phyloP scores from a whole-genome alignment of 2,113 vertebrate species.

The Girardinichthys multiradiatus region DNA sequence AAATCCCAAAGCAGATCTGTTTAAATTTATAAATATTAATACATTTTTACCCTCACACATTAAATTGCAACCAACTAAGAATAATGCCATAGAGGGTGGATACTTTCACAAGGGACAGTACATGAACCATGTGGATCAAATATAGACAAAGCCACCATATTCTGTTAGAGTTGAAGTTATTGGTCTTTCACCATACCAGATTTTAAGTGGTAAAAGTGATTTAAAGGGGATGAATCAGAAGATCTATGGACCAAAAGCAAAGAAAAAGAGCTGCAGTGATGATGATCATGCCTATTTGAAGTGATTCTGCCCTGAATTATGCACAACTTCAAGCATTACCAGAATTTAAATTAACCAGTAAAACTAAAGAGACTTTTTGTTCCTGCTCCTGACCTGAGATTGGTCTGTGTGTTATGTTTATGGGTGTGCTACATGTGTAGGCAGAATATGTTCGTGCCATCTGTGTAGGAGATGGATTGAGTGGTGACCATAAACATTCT shows the following conservation, averaged over 20 bases:
- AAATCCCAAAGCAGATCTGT: not conserved
- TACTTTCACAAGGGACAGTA: no score
- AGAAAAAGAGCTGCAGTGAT: not conserved
- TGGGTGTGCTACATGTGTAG: not conserved
- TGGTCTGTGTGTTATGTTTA: not conserved
- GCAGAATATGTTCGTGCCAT: not conserved
- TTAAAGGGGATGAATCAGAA: no score
- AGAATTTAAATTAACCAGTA: not conserved
- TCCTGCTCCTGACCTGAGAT: not conserved
- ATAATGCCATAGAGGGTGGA: no score
- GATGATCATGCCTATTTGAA: not conserved
- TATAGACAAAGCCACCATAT: not conserved
- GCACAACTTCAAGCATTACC: not conserved
- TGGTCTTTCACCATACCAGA: no score
- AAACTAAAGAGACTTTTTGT: not conserved
- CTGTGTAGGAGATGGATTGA: slow-evolving; percentile 38
- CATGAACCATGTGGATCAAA: not conserved
- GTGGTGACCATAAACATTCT: slow-evolving; percentile 33
- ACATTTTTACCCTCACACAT: not conserved
- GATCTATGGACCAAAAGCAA: not conserved
- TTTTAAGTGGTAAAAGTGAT: no score
- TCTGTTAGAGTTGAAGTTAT: not conserved
- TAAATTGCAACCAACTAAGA: not conserved
- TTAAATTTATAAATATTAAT: not conserved
- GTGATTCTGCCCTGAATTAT: not conserved